Conservation (phyloP, 2,888 invertebrate species). For the Xestia c-nigrum region DNA sequence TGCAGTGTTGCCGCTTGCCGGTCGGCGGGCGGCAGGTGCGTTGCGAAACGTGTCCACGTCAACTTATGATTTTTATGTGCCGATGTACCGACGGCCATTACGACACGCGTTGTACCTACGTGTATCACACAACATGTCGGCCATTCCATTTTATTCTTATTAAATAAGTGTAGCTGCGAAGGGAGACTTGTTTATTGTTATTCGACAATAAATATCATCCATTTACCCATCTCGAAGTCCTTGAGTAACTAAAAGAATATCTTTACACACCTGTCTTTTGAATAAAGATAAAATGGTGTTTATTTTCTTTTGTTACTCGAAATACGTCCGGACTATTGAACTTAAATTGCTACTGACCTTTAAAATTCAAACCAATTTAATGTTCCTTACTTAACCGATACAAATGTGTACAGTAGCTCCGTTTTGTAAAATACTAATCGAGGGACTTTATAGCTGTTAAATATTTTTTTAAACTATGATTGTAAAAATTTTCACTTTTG, state of each 20-base stretch:
- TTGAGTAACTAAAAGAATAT: constrained; percentile 65
- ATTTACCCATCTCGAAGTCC: constrained; percentile 66
- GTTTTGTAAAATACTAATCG: constrained; percentile 30
- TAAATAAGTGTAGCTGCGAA: constrained; percentile 65
- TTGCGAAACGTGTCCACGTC: constrained; percentile 81
- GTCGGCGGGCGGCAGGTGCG: constrained; percentile 76
- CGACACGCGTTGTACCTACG: constrained; percentile 76
- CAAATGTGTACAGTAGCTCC: not conserved
- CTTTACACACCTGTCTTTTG: constrained; percentile 68
- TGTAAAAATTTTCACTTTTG: constrained; percentile 14
- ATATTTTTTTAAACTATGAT: not conserved
- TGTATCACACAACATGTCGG: constrained; percentile 79
- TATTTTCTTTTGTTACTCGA: constrained; percentile 61
- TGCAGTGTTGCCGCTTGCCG: constrained; percentile 47
- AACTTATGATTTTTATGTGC: constrained; percentile 83
- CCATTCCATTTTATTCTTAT: constrained; percentile 71
- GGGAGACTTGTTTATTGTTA: constrained; percentile 64
- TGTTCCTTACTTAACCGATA: constrained; percentile 8
- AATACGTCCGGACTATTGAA: constrained; percentile 61
- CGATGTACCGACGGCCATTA: constrained; percentile 82
- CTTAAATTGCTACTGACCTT: constrained; percentile 64
- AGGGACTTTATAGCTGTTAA: not conserved
- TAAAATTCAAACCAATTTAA: constrained; percentile 48
- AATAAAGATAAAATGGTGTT: constrained; percentile 65
- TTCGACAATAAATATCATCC: constrained; percentile 65